Evolutionary conservation across 2,797 vertebrate species (phyloP).

Genomic region (Mus spretus): DNA sequence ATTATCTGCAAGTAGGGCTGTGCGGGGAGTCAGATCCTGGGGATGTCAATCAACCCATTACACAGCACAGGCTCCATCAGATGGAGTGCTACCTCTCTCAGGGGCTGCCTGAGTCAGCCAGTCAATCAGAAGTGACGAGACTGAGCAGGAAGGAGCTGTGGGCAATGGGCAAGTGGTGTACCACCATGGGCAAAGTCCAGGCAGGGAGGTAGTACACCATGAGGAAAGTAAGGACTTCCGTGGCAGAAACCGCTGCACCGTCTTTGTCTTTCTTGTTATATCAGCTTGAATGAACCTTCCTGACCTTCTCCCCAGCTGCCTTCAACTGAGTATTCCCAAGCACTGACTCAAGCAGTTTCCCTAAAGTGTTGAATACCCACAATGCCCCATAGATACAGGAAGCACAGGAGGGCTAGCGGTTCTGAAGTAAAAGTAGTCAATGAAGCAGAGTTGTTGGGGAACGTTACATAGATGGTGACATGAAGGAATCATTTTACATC

Average conservation of each 20-base stretch:
- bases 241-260: not conserved
- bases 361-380: not conserved
- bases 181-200: not conserved
- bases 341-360: not conserved
- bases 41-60: constrained; percentile 88
- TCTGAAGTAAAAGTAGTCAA: not conserved
- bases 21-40: constrained; percentile 85
- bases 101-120: constrained; percentile 83
- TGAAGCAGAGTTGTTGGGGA: not conserved
- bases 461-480: not conserved
- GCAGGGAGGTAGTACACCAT: not conserved
- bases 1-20: constrained; percentile 83
- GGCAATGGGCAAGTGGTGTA: not conserved
- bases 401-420: not conserved
- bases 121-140: constrained; percentile 85
- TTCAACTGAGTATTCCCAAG: not conserved
- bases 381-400: not conserved
- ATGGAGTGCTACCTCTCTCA: constrained; percentile 86
- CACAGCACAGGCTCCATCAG: constrained; percentile 84
- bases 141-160: constrained; percentile 1
- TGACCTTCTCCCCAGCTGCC: not conserved
- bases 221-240: not conserved
- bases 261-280: not conserved
- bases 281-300: not conserved
- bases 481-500: not conserved